Conservation (phyloP, 1,140 invertebrate genomes). For the Mizuhopecten yessoensis region DNA sequence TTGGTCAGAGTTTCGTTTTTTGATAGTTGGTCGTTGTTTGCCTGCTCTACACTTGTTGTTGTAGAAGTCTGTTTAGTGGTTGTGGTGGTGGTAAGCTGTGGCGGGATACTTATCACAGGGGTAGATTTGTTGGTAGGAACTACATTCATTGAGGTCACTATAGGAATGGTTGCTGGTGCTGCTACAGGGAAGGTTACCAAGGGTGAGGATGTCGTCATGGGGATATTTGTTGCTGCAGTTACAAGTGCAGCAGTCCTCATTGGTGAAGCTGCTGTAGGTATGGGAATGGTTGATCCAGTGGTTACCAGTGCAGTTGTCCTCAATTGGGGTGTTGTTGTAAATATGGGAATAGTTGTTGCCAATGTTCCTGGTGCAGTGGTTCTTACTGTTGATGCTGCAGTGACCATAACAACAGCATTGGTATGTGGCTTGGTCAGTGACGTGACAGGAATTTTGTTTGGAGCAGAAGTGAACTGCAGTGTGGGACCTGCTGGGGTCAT, state of each 20-base stretch:
- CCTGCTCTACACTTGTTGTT: not conserved
- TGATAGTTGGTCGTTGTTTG: conserved; percentile 16
- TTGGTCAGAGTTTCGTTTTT: conserved; percentile 7
- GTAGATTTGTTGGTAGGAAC: not conserved
- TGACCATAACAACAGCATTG: not conserved
- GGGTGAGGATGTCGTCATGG: conserved; percentile 41
- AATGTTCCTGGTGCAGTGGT: not conserved
- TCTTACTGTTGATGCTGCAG: not conserved
- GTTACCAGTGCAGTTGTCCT: conserved; percentile 34
- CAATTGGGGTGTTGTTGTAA: conserved; percentile 42
- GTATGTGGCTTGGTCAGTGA: not conserved
- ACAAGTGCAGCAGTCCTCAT: not conserved
- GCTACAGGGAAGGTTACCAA: not conserved
- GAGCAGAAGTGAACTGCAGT: not conserved
- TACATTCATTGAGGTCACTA: not conserved
- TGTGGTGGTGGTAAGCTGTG: not conserved
- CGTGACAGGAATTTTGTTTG: not conserved
- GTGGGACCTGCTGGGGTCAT: not conserved
- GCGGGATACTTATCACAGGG: not conserved
- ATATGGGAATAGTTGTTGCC: conserved; percentile 53
- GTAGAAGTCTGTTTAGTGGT: not conserved
- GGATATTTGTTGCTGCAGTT: not conserved
- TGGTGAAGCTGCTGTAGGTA: conserved; percentile 40
- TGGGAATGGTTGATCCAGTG: not conserved
- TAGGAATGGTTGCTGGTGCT: not conserved